Evolutionary conservation across 2,797 vertebrate genomes (phyloP).

Genomic region (Schizopygopsis malacanthus): DNA sequence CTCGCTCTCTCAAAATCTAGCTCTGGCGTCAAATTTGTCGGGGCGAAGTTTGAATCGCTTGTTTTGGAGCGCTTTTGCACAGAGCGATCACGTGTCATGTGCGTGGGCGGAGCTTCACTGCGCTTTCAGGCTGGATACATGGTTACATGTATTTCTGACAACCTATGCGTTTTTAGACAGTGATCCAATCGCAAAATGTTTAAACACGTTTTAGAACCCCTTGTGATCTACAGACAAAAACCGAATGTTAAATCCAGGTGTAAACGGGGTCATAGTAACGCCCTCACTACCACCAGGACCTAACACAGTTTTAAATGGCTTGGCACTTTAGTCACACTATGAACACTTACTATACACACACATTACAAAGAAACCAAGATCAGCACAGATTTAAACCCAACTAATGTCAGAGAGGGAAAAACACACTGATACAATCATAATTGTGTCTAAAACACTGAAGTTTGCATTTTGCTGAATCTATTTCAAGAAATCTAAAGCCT

Average conservation of each 20-base stretch:
- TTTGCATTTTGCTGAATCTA: background rate
- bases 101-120: background rate
- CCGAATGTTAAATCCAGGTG: background rate
- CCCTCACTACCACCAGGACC: background rate
- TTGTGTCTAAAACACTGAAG: constrained; percentile 14
- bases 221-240: background rate
- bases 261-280: background rate
- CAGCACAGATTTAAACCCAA: background rate
- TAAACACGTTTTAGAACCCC: background rate
- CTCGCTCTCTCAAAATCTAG: background rate
- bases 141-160: background rate
- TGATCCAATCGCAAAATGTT: background rate
- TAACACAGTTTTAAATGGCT: background rate
- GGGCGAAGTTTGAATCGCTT: background rate
- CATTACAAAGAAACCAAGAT: background rate
- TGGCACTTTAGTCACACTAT: background rate
- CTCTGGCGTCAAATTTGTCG: background rate
- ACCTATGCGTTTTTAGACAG: background rate
- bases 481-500: background rate
- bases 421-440: constrained; percentile 19
- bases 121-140: background rate
- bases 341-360: background rate
- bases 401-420: background rate
- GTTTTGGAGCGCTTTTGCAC: background rate
- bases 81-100: background rate